phyloP scores from a whole-genome alignment of 2,797 vertebrate genomes.

The Hapalemur alaotrensis region DNA sequence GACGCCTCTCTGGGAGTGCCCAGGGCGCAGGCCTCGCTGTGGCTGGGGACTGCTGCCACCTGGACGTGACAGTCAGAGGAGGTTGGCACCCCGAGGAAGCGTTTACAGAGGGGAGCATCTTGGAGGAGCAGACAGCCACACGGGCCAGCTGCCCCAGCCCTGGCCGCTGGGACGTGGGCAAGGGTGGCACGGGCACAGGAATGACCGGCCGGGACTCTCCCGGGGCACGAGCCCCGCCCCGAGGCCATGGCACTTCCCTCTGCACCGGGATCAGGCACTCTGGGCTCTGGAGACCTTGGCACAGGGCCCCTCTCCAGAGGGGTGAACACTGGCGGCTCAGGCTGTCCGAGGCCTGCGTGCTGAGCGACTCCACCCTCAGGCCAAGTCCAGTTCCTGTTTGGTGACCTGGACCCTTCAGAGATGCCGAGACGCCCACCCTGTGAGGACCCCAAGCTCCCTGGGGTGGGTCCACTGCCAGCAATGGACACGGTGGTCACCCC shows the following conservation, averaged over 20 bases:
- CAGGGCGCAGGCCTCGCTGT: not conserved
- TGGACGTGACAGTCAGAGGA: slow-evolving; percentile 71
- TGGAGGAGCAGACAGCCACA: not conserved
- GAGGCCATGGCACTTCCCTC: not conserved
- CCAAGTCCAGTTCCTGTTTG: not conserved
- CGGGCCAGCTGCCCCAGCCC: not conserved
- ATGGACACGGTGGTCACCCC: not conserved
- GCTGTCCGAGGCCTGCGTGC: not conserved
- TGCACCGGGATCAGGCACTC: not conserved
- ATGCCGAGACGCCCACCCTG: not conserved
- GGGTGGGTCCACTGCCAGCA: not conserved
- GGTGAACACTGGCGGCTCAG: not conserved
- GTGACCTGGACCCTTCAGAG: not conserved
- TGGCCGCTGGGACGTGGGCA: not conserved
- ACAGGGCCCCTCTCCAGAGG: not conserved
- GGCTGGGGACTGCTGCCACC: not conserved
- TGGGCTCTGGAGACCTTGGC: not conserved
- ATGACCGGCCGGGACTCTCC: not conserved
- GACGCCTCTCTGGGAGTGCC: not conserved
- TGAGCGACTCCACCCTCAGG: no score
- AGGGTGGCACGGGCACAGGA: not conserved
- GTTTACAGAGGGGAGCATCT: not conserved
- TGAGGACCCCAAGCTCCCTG: not conserved
- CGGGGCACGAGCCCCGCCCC: not conserved
- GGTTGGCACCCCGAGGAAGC: slow-evolving; percentile 63